A percentile compares a stretch with the other conserved stretches of the same genome.
Evolutionary conservation across 2,797 vertebrate genomes (phyloP).

Genomic region (Lepilemur ruficaudatus): DNA sequence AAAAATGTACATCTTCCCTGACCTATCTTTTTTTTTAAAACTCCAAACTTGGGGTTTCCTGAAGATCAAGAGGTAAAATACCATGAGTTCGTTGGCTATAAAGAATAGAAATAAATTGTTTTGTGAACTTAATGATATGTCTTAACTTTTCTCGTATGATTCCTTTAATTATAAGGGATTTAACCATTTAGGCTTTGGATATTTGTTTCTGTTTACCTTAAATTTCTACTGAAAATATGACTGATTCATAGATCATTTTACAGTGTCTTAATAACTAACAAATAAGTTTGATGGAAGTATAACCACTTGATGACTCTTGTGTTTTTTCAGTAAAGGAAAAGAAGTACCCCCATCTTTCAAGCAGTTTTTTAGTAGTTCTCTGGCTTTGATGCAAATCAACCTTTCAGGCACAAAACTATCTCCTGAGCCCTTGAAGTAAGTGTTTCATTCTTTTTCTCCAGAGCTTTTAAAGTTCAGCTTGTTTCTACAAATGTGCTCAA

Average conservation of each 20-base stretch:
- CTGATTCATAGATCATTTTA: background rate
- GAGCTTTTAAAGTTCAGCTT: constrained; percentile 38
- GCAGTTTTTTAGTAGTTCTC: constrained; percentile 96
- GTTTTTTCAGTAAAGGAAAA: constrained; percentile 93
- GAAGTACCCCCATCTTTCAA: constrained; percentile 96
- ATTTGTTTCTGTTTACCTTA: background rate
- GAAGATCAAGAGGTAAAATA: background rate
- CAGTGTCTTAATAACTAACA: background rate
- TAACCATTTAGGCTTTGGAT: background rate
- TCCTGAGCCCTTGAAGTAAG: constrained; percentile 97
- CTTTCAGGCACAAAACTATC: constrained; percentile 97
- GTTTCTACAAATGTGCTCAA: background rate
- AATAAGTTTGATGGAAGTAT: background rate
- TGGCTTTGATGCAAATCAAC: constrained; percentile 93
- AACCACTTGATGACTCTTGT: background rate
- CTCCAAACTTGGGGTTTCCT: background rate
- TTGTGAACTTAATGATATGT: background rate
- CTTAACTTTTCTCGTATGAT: background rate
- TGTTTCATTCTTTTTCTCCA: constrained; percentile 63
- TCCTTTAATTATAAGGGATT: background rate
- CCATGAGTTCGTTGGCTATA: background rate
- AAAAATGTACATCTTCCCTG: background rate
- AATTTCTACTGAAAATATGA: background rate
- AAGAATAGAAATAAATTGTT: background rate
- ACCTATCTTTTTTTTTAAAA: background rate